Evolutionary conservation across 1,140 invertebrate genomes (phyloP).

Genomic region (Drosophila prosaltans): DNA sequence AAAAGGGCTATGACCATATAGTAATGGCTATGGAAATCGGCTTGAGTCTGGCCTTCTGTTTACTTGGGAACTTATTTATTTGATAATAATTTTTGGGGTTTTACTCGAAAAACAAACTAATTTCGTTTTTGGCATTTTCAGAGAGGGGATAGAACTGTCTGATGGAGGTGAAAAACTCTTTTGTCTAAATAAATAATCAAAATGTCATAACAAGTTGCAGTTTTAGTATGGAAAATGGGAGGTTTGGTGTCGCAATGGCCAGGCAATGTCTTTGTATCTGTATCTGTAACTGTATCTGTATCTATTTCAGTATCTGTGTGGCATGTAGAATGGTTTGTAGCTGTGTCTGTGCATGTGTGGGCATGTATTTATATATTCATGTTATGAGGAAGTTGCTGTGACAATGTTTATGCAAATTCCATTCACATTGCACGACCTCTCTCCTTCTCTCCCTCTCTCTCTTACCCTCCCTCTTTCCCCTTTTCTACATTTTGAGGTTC

Average conservation of each 20-base stretch:
- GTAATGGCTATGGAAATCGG: conserved; percentile 22
- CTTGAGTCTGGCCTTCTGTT: conserved; percentile 35
- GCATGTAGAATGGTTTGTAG: conserved; percentile 35
- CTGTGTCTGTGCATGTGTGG: not conserved
- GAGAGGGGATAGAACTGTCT: not conserved
- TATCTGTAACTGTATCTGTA: conserved; percentile 30
- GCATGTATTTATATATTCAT: conserved; percentile 14
- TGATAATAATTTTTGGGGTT: conserved; percentile 68
- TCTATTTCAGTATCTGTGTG: conserved; percentile 13
- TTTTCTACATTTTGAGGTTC: not conserved
- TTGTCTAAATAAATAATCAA: conserved; percentile 79
- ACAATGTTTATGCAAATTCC: conserved; percentile 75
- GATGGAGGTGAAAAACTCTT: conserved; percentile 42
- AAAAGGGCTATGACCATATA: not conserved
- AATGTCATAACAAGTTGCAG: conserved; percentile 72
- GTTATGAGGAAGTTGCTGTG: conserved; percentile 6
- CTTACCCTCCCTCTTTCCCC: not conserved
- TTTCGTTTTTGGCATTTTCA: conserved; percentile 43
- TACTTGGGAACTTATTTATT: conserved; percentile 68
- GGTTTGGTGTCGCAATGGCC: not conserved
- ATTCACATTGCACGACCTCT: conserved; percentile 33
- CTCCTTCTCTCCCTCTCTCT: conserved; percentile 8
- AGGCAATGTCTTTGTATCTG: conserved; percentile 17
- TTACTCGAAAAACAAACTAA: conserved; percentile 66
- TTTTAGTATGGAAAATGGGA: conserved; percentile 7